These are phyloP conservation scores for Dromiciops gliroides DNA, from an alignment of 2,113 vertebrate species.

Conservation along the genomic window DNA sequence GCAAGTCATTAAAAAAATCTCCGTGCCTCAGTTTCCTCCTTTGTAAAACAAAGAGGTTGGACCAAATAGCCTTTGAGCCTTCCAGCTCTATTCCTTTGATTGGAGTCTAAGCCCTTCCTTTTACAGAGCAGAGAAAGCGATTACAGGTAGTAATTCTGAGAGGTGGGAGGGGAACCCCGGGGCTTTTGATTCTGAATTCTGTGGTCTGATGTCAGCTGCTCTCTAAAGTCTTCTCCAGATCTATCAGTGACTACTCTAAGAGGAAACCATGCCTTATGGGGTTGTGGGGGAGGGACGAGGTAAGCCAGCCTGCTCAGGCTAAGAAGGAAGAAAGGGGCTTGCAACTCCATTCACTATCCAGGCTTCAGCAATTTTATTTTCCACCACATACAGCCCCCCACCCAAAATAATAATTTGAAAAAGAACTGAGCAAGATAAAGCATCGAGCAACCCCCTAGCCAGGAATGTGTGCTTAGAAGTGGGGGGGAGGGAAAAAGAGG, in stretches of 20 bases:
- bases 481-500: conserved; percentile 33
- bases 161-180: not conserved
- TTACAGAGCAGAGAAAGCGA: not conserved
- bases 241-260: not conserved
- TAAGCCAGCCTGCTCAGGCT: not conserved
- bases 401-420: conserved; percentile 75
- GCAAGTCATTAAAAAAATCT: not conserved
- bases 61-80: not conserved
- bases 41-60: not conserved
- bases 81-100: not conserved
- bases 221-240: not conserved
- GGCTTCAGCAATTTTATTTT: not conserved
- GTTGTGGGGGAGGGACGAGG: not conserved
- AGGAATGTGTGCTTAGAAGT: conserved; percentile 87
- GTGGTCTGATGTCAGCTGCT: not conserved
- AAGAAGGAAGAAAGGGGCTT: not conserved
- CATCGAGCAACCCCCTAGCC: conserved; percentile 60
- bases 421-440: conserved; percentile 82
- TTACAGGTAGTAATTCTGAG: not conserved
- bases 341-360: not conserved
- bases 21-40: not conserved
- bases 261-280: not conserved
- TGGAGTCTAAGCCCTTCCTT: not conserved
- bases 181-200: not conserved
- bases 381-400: not conserved